phyloP scores from a whole-genome alignment of 2,888 invertebrate species.

The Julus scandinavius region DNA sequence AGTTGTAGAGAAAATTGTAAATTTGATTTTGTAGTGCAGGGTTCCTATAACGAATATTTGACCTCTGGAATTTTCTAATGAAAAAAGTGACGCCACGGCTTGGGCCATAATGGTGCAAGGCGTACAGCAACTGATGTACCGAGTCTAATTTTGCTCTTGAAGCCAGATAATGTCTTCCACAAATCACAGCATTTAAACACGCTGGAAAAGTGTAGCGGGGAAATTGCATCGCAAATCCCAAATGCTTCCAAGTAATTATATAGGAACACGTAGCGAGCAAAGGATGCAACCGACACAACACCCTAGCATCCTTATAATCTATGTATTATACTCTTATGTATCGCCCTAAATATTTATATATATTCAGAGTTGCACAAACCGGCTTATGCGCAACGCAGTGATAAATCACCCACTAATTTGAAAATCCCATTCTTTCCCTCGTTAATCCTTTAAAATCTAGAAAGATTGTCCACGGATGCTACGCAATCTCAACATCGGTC shows the following conservation, averaged over 20 bases:
- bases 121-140: neutral
- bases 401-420: slow-evolving; percentile 40
- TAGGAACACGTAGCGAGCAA: slow-evolving; percentile 5
- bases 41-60: slow-evolving; percentile 6
- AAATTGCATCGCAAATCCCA: slow-evolving; percentile 46
- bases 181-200: slow-evolving; percentile 44
- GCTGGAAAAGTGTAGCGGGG: slow-evolving; percentile 33
- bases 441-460: slow-evolving; percentile 38
- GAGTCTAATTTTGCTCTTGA: slow-evolving; percentile 11
- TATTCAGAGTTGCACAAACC: neutral
- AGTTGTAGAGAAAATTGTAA: slow-evolving; percentile 37
- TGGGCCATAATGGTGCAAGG: neutral
- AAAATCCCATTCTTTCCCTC: slow-evolving; percentile 28
- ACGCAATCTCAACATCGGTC: neutral
- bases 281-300: neutral
- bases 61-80: slow-evolving; percentile 39
- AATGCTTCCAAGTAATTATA: slow-evolving; percentile 43
- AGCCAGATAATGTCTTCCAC: slow-evolving; percentile 37
- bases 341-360: neutral
- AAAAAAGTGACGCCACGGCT: neutral
- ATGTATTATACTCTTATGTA: neutral
- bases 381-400: neutral
- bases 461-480: slow-evolving; percentile 15
- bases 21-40: slow-evolving; percentile 5
- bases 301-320: neutral